A percentile compares a stretch with the other conserved stretches of the same genome.
phyloP scores from a whole-genome alignment of 2,888 invertebrate species.

The Thereva nobilitata region DNA sequence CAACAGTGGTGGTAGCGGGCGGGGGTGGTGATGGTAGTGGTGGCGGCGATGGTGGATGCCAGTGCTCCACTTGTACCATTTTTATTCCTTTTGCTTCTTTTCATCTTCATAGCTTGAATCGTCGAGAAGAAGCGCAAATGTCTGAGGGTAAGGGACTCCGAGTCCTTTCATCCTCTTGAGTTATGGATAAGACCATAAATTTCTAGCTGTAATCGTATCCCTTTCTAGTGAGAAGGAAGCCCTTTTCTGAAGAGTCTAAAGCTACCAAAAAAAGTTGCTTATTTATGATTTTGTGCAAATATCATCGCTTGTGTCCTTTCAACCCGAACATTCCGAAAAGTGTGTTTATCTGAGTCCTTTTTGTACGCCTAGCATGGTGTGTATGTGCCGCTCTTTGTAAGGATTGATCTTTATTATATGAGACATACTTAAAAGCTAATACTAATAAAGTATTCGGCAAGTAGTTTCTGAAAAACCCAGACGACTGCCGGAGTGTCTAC shows the following conservation, averaged over 20 bases:
- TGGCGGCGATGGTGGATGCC: too few species aligned
- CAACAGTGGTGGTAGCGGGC: too few species aligned
- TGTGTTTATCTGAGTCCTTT: background rate
- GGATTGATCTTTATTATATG: conserved; percentile 47
- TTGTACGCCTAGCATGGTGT: background rate
- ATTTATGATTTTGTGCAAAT: conserved; percentile 37
- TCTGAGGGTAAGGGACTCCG: background rate
- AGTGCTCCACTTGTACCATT: background rate
- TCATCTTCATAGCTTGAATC: conserved; percentile 4
- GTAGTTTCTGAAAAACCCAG: conserved; percentile 32
- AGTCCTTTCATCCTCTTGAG: conserved; percentile 38
- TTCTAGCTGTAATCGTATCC: conserved; percentile 35
- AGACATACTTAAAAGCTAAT: conserved; percentile 48
- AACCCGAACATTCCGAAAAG: background rate
- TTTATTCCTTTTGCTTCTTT: conserved; percentile 15
- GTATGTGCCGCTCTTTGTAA: background rate
- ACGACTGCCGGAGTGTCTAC: conserved; percentile 6
- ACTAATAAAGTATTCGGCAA: conserved; percentile 45
- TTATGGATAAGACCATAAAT: conserved; percentile 38
- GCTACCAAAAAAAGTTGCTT: conserved; percentile 36
- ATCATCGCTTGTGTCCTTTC: conserved; percentile 1
- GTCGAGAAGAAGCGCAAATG: background rate
- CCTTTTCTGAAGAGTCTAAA: conserved; percentile 26
- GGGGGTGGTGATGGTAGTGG: too few species aligned
- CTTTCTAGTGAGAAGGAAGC: conserved; percentile 31